Base-by-base conservation (phyloP, 2,797 vertebrate species). In the Mormyrops boulengeri region DNA sequence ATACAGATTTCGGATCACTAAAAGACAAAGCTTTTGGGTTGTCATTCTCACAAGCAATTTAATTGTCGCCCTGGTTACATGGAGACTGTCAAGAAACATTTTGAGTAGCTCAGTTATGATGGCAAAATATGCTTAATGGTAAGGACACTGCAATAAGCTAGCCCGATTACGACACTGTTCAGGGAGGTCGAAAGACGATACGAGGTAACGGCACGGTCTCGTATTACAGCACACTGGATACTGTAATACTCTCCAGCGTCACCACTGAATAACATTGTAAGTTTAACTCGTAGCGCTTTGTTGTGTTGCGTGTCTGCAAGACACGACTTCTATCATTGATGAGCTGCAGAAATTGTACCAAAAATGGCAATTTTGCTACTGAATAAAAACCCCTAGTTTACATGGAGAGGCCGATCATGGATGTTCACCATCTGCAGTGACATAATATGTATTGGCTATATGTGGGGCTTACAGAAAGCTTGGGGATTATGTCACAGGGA, bases 401-500 rank as follows among this genome's bases (percentile, higher is more conserved):
- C 44, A 11, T 11, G 41, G 11, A 85, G 47, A 52, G 82, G 8
- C 82, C 4, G 82, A 4, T 50, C 9, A 14, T 26, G 47, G 82
- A 22, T 11, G 4, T 14, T 50, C 44, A 41, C 69, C 34, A 41
- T 41, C 38, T 8, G 73, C 17, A 80, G 73, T 80, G 57, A 66
- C 85, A 38, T 30, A 60, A 53, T 34, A 55, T 55, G 38, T 38
- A 50, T 88, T 66, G 53, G 53, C 55, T 30, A 38, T 77, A 85
- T 77, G 82, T 12, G 14, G 88, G 73, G 85, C 90, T 89, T 91
- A 90, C 89, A 89, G 86, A 85, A 80, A 91, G 88, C 50, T 88
- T 88, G 89, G 91, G 90, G 91, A 90, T 87, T 89, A 85, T 89
- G 22, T 85, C 52, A 87, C 53, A 57, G 57, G 41, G 47, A 90